These are phyloP conservation scores for Coracias cyanogaster DNA, from an alignment of 2,797 vertebrate genomes.

Conservation along the genomic window DNA sequence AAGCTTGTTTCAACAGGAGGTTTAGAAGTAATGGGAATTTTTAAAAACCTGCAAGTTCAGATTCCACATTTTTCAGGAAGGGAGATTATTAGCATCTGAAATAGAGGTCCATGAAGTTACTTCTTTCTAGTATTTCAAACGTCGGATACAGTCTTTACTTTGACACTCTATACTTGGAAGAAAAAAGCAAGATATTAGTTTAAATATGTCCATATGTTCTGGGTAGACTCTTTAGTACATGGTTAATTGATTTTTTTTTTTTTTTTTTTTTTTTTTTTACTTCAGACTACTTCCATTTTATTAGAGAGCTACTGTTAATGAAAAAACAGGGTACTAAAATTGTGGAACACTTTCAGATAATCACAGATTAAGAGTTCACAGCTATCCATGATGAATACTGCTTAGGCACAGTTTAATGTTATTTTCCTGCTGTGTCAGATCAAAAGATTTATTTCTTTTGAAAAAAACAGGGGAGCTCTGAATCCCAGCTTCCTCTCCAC, in stretches of 20 bases:
- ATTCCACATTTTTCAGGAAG: neutral
- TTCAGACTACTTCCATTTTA: neutral
- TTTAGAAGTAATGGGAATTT: neutral
- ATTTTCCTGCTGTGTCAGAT: conserved; percentile 83
- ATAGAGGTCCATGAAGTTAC: neutral
- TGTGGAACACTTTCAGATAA: conserved; percentile 69
- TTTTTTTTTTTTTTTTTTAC: neutral
- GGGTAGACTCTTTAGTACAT: neutral
- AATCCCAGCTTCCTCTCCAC: conserved; percentile 83
- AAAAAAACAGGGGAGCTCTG: conserved; percentile 76
- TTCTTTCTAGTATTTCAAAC: neutral
- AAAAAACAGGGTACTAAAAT: neutral
- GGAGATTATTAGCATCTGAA: neutral
- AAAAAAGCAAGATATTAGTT: neutral
- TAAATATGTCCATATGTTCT: neutral
- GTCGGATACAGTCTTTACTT: neutral
- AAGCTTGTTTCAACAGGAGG: neutral
- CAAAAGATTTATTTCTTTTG: conserved; percentile 63
- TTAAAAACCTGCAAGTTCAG: neutral
- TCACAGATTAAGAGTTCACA: conserved; percentile 85
- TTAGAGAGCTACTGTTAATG: neutral
- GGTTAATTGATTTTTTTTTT: neutral
- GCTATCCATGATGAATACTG: conserved; percentile 86
- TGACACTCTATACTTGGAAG: neutral
- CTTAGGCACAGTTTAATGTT: conserved; percentile 85